phyloP scores from a whole-genome alignment of 2,888 invertebrate species.

The Pachycephus smyrnensis region DNA sequence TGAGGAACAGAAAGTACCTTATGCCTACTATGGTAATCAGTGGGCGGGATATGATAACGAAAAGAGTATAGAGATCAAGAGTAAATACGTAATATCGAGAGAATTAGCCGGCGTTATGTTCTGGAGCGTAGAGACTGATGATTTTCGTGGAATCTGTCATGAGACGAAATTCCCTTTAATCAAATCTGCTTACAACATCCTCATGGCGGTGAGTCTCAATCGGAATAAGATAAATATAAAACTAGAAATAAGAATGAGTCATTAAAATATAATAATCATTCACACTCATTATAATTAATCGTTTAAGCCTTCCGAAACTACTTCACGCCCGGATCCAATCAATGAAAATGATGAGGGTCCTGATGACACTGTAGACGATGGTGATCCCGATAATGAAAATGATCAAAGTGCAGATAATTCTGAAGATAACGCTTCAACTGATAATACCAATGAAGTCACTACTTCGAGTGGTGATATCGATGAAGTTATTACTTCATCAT shows the following conservation, averaged over 20 bases:
- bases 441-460: too few species aligned
- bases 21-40: conserved; percentile 55
- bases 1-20: conserved; percentile 66
- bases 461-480: too few species aligned
- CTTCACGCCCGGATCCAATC: not conserved
- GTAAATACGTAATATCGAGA: not conserved
- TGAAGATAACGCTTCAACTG: too few species aligned
- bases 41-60: conserved; percentile 54
- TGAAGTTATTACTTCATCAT: too few species aligned
- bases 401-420: too few species aligned
- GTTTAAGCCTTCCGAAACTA: not conserved
- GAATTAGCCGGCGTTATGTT: not conserved
- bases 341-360: too few species aligned
- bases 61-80: not conserved
- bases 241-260: not conserved
- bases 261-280: not conserved
- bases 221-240: not conserved
- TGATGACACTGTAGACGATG: too few species aligned
- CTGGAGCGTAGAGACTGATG: conserved; percentile 3
- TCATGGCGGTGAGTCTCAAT: not conserved
- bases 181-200: not conserved
- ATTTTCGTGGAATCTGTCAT: not conserved
- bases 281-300: not conserved
- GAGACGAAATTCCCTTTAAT: not conserved
- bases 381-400: too few species aligned